Conservation (phyloP, 2,797 vertebrate genomes). For the Gallirallus australis region DNA sequence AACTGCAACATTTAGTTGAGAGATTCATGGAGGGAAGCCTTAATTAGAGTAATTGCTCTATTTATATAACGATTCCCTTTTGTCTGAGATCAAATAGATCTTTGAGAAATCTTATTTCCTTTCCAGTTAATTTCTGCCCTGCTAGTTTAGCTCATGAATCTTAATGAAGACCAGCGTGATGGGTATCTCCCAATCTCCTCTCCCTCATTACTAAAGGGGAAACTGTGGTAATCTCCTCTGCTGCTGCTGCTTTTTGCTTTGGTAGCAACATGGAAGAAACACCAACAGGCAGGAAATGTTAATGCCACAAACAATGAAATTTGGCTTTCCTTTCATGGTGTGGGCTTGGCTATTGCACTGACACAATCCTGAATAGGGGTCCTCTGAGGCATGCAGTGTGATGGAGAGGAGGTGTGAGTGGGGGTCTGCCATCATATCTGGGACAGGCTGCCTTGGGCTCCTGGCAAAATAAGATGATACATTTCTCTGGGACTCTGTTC, state of each 20-base stretch:
- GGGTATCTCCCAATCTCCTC: neutral
- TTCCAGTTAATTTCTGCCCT: conserved; percentile 51
- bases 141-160: conserved; percentile 59
- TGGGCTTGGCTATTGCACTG: neutral
- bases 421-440: neutral
- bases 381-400: neutral
- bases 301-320: neutral
- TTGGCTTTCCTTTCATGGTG: neutral
- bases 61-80: conserved; percentile 71
- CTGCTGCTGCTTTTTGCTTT: neutral
- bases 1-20: conserved; percentile 29
- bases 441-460: neutral
- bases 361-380: neutral
- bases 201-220: neutral
- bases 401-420: neutral
- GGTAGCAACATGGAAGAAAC: neutral
- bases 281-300: neutral
- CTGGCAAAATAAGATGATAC: neutral
- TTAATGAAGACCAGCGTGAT: conserved; percentile 5
- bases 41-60: conserved; percentile 76
- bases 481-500: neutral
- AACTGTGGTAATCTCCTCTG: neutral
- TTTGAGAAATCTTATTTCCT: conserved; percentile 65
- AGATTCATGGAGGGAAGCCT: conserved; percentile 58
- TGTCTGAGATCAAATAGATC: conserved; percentile 65